Percentiles rank a stretch among this genome's conserved stretches.
These are phyloP conservation scores for Tetheella fluctuosa DNA, from an alignment of 2,888 invertebrate species.

Conservation along the genomic window DNA sequence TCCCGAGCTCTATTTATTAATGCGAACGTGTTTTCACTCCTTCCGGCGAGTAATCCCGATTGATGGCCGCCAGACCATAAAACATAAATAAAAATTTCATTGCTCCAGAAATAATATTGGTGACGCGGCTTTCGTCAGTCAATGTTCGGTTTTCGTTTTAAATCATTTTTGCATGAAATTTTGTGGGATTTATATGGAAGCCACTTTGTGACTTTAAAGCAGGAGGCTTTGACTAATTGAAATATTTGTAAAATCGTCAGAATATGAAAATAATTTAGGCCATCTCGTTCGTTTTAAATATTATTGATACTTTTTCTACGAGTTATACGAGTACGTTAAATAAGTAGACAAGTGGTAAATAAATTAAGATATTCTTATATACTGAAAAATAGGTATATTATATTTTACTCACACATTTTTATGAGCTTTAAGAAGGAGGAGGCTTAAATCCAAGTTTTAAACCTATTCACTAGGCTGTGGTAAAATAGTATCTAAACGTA, in stretches of 20 bases:
- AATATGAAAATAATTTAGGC: no score
- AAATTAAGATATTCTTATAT: no score
- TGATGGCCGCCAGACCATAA: slow-evolving; percentile 50
- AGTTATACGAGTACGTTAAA: no score
- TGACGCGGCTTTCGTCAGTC: slow-evolving; percentile 26
- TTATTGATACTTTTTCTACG: no score
- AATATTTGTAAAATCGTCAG: background rate
- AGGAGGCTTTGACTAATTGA: background rate
- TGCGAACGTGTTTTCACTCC: slow-evolving; percentile 49
- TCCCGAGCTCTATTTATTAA: slow-evolving; percentile 56
- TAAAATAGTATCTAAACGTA: background rate
- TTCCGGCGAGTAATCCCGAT: slow-evolving; percentile 53
- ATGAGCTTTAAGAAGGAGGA: background rate
- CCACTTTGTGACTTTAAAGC: background rate
- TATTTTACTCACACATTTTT: no score
- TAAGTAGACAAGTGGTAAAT: no score
- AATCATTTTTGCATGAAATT: background rate
- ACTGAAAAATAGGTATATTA: no score
- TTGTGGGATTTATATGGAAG: background rate
- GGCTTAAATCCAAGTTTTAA: background rate
- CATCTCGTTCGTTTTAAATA: no score
- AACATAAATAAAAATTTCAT: slow-evolving; percentile 56
- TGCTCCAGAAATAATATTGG: slow-evolving; percentile 43
- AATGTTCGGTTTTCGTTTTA: slow-evolving; percentile 5
- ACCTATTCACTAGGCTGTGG: slow-evolving; percentile 4